Base-by-base conservation (phyloP, 2,888 invertebrate species). In the Melanostoma scalare region DNA sequence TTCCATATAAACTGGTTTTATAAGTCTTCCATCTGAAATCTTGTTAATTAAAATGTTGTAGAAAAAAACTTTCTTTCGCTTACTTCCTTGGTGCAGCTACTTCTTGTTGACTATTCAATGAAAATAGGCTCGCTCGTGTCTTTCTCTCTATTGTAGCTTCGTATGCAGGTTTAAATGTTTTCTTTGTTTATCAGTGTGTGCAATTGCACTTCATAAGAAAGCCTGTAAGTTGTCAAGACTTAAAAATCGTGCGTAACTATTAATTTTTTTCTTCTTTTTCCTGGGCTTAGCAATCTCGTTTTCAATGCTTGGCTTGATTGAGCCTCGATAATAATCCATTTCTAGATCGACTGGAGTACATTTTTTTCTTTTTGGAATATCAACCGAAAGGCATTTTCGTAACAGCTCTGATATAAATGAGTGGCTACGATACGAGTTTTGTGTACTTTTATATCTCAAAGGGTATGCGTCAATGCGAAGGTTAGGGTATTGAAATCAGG, bases 41-140 rank as follows among this genome's bases (percentile, higher is more conserved):
- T 63, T 72, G 33, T 71, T 77, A 71, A 77, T 77, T 20, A 20
- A 20, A 20, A 20, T 20, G 20, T 20, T 20, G 20, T 20, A 20
- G 20, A 20, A 20, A 20, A 20, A 58, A 68, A 79, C 82, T 78
- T 82, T 77, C 79, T 78, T 78, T 84, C 74, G 35, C 40, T 78
- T 63, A 84, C 82, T 84, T 84, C 82, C 82, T 84, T 84, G 79
- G 79, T 79, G 74, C 53, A 40, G 56, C 60, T 40, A 78, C 53
- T 65, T 63, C 73, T 74, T 58, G 78, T 68, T 58, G 65, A 36
- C 58, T 48, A 30, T 56, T 63, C 56, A 44, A 63, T 53, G 63
- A 74, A 84, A 78, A 73, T 78, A 82, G 78, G 78, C 58, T 82
- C 50, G 60, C 44, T 58, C 6, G 68, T 80, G 33, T 65, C 20